Conservation (phyloP, 2,113 vertebrate species). For the Oceanites oceanicus region DNA sequence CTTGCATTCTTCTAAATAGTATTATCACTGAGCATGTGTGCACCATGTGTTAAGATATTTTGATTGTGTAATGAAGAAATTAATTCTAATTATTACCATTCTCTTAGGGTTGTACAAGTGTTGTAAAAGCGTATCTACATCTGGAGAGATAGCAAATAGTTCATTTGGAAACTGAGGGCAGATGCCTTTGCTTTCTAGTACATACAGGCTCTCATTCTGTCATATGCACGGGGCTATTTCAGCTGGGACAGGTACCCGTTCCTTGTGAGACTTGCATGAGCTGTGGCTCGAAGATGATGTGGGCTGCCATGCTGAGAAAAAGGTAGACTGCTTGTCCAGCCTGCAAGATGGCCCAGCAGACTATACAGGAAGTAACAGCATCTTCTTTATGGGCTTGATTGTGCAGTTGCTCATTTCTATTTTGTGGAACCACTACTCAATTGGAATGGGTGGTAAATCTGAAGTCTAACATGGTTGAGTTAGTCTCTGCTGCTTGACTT, state of each 20-base stretch:
- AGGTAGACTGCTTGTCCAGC: not conserved
- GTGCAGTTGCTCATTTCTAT: not conserved
- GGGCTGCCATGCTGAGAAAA: not conserved
- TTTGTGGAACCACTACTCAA: not conserved
- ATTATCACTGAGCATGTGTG: not conserved
- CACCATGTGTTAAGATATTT: not conserved
- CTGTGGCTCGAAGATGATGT: rapidly evolving
- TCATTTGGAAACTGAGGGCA: not conserved
- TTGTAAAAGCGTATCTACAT: not conserved
- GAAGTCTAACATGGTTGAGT: not conserved
- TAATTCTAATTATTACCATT: not conserved
- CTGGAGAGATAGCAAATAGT: not conserved
- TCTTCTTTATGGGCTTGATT: not conserved
- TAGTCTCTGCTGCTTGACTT: not conserved
- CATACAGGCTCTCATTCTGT: rapidly evolving
- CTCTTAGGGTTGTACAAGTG: not conserved
- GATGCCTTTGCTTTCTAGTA: not conserved
- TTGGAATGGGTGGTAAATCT: not conserved
- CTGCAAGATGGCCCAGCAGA: not conserved
- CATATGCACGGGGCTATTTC: rapidly evolving
- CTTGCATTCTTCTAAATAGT: not conserved
- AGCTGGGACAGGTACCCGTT: not conserved
- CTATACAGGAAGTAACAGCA: not conserved
- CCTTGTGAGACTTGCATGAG: not conserved
- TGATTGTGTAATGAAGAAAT: not conserved